Evolutionary conservation across 2,113 vertebrate genomes (phyloP), one percentile per base, ranked within the genome.

Genomic region (Microtus pennsylvanicus): DNA sequence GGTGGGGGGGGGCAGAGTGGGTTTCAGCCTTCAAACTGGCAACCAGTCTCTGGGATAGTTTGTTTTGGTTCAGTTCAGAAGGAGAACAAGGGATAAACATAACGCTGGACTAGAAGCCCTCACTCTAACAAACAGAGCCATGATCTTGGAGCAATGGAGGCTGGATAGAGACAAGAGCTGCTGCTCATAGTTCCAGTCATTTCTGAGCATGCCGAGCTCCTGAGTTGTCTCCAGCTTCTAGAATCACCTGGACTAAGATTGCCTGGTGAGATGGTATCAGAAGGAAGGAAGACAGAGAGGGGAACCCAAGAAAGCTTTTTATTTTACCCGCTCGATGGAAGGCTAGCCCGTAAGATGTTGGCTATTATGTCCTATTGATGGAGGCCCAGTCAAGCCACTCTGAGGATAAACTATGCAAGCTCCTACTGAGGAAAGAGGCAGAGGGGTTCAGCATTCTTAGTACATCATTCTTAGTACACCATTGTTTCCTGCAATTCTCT

Each of bases 321-420:
- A 4, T 65, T 93, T 61, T 28, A 10, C 10, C 3, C 19, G 3
- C 42, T 82, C 17, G 1, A 2, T 58, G 16, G 26, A 67, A 88
- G 76, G 42, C 22, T 42, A 42, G 42, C 42, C 42, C 3, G 42
- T 42, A 13, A 82, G n/a, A 45, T 26, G 58, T 50, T 81, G 87
- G 24, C 13, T n/a, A 7, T 35, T 55, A 55, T 50, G 69, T 16
- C 42, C 47, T 13, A 1, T 6, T 63, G 4, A 10, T 24, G 42
- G 28, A 35, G 11, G 21, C 30, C 8, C 7, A 50, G 12, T 30
- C 9, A 1, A n/a, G 83, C 30, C 6, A 75, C 24, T 4, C 33
- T 3, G 63, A 33, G 86, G 9, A 52, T 4, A 3, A 30, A 55
- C 3, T 45, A 1, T 0, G 0, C 22, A 22, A 45, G 28, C 3